Base-by-base conservation (phyloP, 37 sponge, comb jelly and placozoan genomes). In the Spongilla lacustris region DNA sequence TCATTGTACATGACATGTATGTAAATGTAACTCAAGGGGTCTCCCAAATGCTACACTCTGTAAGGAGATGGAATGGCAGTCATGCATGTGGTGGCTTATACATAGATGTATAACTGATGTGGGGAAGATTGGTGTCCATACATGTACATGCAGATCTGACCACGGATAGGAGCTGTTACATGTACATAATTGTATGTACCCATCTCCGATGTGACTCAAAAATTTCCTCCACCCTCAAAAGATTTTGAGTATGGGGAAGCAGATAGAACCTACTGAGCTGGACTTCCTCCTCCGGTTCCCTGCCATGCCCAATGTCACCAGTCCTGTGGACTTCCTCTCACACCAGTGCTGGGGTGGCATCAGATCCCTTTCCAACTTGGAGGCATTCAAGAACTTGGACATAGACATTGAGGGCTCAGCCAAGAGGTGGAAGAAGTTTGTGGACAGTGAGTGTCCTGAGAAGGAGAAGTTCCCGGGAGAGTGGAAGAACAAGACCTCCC, bases 401-500 rank as follows among this genome's bases (percentile, higher is more conserved):
- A 90, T 91, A 69, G 99, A 98, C 71, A 98, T 98, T 80, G 99
- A 98, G 83, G 96, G 96, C 37, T 98, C 99, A 32, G 99, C 99
- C 35, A 98, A 98, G 80, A 81, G 99, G 5, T 98, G 99, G 99
- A 98, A 98, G 87, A 98, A 96, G 89, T 98, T 98, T 69, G 91
- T 93, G 19, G 99, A 98, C 80, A 96, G 95, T 69, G 99, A 98
- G 88, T 92, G 95, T 46, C 97, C 97, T 34, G 99, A 98, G 71
- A 98, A 96, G 81, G 99, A 98, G 84, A 98, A 98, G 87, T 98
- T 98, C 81, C 99, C 99, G 23, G 97, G 98, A 68, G 99, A 98
- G 80, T 98, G 99, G 99, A 98, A 98, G 94, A 98, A 96, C 86
- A 98, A 98, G 89, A 89, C 89, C 69, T 89, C 95, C 27, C 89